A percentile compares a stretch with the other conserved stretches of the same genome.
phyloP scores from a whole-genome alignment of 2,113 vertebrate genomes.

The Cheilinus undulatus region DNA sequence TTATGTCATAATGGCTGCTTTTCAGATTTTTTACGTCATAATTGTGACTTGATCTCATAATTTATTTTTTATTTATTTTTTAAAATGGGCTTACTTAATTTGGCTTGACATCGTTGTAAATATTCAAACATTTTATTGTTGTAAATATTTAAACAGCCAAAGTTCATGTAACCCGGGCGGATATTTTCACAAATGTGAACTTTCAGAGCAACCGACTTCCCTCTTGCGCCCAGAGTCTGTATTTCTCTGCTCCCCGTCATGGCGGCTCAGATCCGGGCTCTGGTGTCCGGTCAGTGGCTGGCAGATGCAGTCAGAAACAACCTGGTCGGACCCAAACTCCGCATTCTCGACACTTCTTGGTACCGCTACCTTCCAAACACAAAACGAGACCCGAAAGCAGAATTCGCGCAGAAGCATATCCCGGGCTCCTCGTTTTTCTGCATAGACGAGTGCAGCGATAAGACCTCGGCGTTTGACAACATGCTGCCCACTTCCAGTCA shows the following conservation, averaged over 20 bases:
- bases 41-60: too few relatives aligned
- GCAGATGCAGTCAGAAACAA: slow-evolving; percentile 85
- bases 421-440: slow-evolving; percentile 91
- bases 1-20: too few relatives aligned
- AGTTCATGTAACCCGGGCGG: too few relatives aligned
- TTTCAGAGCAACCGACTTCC: too few relatives aligned
- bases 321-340: slow-evolving; percentile 81
- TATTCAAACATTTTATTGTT: too few relatives aligned
- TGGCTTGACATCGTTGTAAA: too few relatives aligned
- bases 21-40: too few relatives aligned
- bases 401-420: slow-evolving; percentile 89
- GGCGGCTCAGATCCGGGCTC: slow-evolving; percentile 84
- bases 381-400: slow-evolving; percentile 83
- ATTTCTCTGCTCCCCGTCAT: slow-evolving; percentile 68
- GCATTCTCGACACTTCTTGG: slow-evolving; percentile 92
- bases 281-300: slow-evolving; percentile 92
- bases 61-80: too few relatives aligned
- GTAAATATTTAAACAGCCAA: too few relatives aligned
- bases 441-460: slow-evolving; percentile 90
- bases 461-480: slow-evolving; percentile 87
- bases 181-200: too few relatives aligned
- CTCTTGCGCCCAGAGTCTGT: slow-evolving; percentile 5
- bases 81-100: too few relatives aligned
- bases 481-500: slow-evolving; percentile 86
- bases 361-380: slow-evolving; percentile 89